A percentile compares a stretch with the other conserved stretches of the same genome.
These are phyloP conservation scores for Drosophila pruinosa DNA, from an alignment of 1,140 invertebrate species.

Conservation along the genomic window DNA sequence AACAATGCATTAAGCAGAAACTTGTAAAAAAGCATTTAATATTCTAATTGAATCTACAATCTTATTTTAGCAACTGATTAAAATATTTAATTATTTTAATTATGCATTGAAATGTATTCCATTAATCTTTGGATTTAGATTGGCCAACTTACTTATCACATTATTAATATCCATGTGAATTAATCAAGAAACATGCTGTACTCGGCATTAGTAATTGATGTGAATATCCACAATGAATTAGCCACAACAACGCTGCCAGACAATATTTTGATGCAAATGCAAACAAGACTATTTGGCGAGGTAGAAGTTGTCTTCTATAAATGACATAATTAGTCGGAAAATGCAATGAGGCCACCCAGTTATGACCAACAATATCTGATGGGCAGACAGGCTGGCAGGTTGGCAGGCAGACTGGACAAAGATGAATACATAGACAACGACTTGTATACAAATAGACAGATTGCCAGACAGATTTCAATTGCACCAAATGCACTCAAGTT, in stretches of 20 bases:
- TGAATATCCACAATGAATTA: background rate
- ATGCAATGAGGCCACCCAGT: constrained; percentile 9
- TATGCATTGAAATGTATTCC: background rate
- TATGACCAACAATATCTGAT: constrained; percentile 32
- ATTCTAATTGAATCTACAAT: background rate
- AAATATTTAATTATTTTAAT: background rate
- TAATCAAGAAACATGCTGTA: background rate
- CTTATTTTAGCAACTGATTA: background rate
- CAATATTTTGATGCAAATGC: background rate
- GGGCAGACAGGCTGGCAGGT: background rate
- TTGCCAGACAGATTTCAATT: constrained; percentile 38
- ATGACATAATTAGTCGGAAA: constrained; percentile 30
- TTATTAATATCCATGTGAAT: constrained; percentile 4
- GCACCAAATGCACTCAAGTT: constrained; percentile 46
- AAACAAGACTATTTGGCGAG: background rate
- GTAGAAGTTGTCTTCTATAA: constrained; percentile 6
- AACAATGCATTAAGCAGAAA: too few species aligned
- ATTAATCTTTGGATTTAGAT: background rate
- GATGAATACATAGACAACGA: constrained; percentile 33
- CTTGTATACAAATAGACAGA: constrained; percentile 32
- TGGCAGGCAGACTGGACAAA: background rate
- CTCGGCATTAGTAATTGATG: background rate
- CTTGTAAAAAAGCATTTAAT: background rate
- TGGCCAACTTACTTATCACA: background rate
- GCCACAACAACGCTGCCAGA: background rate